Conservation (phyloP, 2,113 vertebrate genomes). For the Oncorhynchus clarkii region DNA sequence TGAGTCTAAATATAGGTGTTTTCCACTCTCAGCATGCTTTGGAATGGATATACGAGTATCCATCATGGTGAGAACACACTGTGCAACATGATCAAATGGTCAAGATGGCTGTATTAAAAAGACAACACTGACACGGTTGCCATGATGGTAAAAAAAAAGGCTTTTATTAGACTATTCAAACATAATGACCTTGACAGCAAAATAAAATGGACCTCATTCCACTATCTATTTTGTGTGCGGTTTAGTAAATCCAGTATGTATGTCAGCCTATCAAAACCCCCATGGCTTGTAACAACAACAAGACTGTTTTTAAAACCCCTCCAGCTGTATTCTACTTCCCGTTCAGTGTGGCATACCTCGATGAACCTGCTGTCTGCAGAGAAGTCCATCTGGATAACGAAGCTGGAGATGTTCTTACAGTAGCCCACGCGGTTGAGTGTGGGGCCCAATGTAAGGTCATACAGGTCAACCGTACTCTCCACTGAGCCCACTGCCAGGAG, state of each 20-base stretch:
- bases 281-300: too few relatives aligned
- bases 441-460: conserved; percentile 1
- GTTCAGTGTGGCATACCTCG: conserved; percentile 2
- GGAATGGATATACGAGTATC: background rate
- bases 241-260: too few relatives aligned
- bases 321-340: too few relatives aligned
- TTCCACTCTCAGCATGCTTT: background rate
- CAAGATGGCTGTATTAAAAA: background rate
- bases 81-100: background rate
- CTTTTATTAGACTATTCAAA: too few relatives aligned
- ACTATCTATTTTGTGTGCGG: too few relatives aligned
- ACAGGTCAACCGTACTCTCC: conserved; percentile 9
- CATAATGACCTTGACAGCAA: too few relatives aligned
- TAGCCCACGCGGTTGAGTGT: conserved; percentile 2
- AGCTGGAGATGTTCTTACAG: conserved; percentile 6
- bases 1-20: background rate
- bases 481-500: conserved; percentile 8
- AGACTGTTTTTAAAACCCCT: too few relatives aligned
- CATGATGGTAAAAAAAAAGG: too few relatives aligned
- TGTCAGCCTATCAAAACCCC: too few relatives aligned
- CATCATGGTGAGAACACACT: background rate
- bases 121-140: background rate
- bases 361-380: conserved; percentile 16
- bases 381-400: conserved; percentile 15
- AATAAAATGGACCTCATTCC: too few relatives aligned